Base-by-base conservation (phyloP, 2,888 invertebrate species). In the Acheta domesticus region DNA sequence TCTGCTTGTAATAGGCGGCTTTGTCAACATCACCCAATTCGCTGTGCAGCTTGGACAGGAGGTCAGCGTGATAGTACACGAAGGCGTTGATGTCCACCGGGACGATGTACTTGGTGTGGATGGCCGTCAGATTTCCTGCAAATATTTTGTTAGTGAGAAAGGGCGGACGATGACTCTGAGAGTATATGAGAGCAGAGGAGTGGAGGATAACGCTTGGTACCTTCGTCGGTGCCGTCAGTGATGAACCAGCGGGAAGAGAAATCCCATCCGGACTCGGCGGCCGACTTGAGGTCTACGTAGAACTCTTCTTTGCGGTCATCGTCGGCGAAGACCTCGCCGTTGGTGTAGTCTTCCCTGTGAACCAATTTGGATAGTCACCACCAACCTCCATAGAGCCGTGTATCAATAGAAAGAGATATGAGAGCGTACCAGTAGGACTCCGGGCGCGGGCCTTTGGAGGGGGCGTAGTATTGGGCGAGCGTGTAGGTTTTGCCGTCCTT, bases 21-120 rank as follows among this genome's bases (percentile, higher is more conserved):
- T 89, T 89, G 0, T 86, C 86, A n/a, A 0, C 80, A 82, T 91
- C 87, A 0, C 88, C 88, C 16, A 92, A 83, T 77, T 88, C 83
- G 11, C 85, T 86, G 84, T 91, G 90, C 84, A 93, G 92, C 78
- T 90, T 85, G 0, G 91, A 89, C 81, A 94, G 85, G 16, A 91
- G 89, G 78, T 88, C 86, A 76, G 94, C 91, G 81, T 93, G 93
- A 83, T 90, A 90, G 83, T 92, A 93, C 78, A 94, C 88, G 83
- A 94, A 92, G 2, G 94, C 88, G 85, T 96, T 96, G 80, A 96
- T 87, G 85, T 96, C 96, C 2, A 95, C 95, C 0, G 96, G n/a
- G n/a, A 95, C 87, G 20, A 96, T 91, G 79, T 90, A 86, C 74
- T 88, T 89, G 0, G 93, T 92, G 81, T 91, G 89, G 48, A 94